These are phyloP conservation scores for Syngnathus floridae DNA, from an alignment of 2,113 vertebrate genomes.

Conservation along the genomic window DNA sequence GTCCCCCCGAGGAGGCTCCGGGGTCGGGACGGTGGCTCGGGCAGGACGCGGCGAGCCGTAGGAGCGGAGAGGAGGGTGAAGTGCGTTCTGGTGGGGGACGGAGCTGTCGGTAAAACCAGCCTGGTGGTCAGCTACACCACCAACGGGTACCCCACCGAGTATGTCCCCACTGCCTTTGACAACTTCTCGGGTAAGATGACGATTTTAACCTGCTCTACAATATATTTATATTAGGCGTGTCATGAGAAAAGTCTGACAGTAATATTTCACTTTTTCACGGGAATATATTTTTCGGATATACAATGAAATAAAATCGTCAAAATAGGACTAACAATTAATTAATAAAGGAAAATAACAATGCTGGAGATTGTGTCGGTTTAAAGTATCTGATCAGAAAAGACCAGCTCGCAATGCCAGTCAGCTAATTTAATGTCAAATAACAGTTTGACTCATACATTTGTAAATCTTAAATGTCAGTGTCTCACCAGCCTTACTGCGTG, in stretches of 20 bases:
- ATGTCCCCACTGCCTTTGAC: constrained; percentile 90
- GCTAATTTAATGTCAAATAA: too few species aligned
- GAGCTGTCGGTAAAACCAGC: constrained; percentile 91
- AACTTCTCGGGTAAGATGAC: constrained; percentile 84
- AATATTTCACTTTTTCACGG: too few species aligned
- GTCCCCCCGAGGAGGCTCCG: constrained; percentile 78
- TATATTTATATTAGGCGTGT: background rate
- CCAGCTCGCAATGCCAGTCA: too few species aligned
- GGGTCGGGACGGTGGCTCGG: constrained; percentile 57
- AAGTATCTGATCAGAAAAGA: too few species aligned
- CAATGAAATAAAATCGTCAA: too few species aligned
- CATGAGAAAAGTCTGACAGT: too few species aligned
- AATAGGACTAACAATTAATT: too few species aligned
- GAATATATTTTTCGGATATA: too few species aligned
- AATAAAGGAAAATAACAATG: too few species aligned
- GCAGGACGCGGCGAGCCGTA: constrained; percentile 37
- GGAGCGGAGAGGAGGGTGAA: constrained; percentile 77
- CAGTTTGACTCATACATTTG: too few species aligned
- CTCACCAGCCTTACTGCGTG: background rate
- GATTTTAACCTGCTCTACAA: background rate
- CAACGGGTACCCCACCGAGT: constrained; percentile 90
- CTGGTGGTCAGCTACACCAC: constrained; percentile 92
- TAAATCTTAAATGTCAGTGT: background rate
- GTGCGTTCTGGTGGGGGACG: constrained; percentile 89
- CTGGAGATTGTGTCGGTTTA: too few species aligned